These are phyloP conservation scores for Crocuta crocuta DNA, from an alignment of 2,113 vertebrate species.

Conservation along the genomic window DNA sequence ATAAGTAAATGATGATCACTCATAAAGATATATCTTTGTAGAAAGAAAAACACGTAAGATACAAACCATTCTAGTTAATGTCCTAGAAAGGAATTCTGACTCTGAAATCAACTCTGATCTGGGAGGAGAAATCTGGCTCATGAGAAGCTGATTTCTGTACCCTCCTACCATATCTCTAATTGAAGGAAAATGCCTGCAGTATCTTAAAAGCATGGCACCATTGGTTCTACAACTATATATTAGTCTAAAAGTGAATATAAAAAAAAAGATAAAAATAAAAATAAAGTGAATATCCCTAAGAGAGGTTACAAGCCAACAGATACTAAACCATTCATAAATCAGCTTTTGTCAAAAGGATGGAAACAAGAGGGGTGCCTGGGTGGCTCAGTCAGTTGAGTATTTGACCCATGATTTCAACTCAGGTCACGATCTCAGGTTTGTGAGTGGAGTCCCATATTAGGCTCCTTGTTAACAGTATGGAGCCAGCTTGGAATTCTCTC, in stretches of 20 bases:
- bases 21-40: neutral
- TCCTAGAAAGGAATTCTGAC: neutral
- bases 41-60: neutral
- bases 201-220: neutral
- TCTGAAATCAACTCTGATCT: neutral
- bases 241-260: neutral
- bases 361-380: neutral
- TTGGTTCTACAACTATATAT: neutral
- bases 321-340: neutral
- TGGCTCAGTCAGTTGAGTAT: too few species aligned
- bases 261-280: too few species aligned
- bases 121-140: too few species aligned
- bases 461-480: too few species aligned
- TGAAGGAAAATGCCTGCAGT: neutral
- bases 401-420: too few species aligned
- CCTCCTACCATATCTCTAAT: neutral
- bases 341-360: neutral
- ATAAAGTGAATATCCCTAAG: neutral
- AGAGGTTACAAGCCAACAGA: neutral
- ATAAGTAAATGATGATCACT: neutral
- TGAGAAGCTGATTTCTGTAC: neutral
- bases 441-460: too few species aligned
- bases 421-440: too few species aligned
- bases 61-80: neutral
- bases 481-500: too few species aligned